A percentile compares a stretch with the other conserved stretches of the same genome.
Conservation (phyloP, 2,113 vertebrate species). For the Sylvilagus bachmani region DNA sequence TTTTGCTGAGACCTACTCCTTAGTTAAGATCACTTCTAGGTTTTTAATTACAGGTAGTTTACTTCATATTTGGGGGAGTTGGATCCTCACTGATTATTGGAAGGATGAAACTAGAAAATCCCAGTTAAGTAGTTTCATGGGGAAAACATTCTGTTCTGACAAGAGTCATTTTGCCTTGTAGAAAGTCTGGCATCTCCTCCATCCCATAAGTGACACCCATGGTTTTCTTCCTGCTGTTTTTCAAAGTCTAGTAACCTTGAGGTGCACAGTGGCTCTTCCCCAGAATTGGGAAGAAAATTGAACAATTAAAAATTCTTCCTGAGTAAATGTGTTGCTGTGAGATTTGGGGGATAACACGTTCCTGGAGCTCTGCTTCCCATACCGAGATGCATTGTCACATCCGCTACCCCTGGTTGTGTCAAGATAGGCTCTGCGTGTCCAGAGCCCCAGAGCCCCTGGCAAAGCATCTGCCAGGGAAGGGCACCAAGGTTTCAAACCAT, state of each 20-base stretch:
- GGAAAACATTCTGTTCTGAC: not conserved
- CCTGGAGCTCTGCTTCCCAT: not conserved
- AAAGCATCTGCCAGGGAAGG: too few species aligned
- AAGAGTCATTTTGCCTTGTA: conserved; percentile 18
- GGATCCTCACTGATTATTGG: not conserved
- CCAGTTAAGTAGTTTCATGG: conserved; percentile 40
- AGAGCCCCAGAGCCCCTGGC: not conserved
- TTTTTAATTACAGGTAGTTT: conserved; percentile 21
- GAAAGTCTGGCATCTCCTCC: not conserved
- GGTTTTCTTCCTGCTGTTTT: not conserved
- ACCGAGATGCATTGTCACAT: not conserved
- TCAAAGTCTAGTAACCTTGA: not conserved
- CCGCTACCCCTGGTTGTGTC: not conserved
- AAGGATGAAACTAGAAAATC: conserved; percentile 49
- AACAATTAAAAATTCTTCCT: not conserved
- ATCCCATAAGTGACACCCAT: not conserved
- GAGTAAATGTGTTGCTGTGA: not conserved
- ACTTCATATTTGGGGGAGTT: conserved; percentile 4
- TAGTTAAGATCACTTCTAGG: not conserved
- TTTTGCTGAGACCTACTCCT: not conserved
- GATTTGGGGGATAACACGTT: not conserved
- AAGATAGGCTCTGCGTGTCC: accelerated
- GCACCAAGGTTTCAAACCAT: not conserved
- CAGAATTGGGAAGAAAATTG: conserved; percentile 7
- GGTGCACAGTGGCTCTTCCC: not conserved